Evolutionary conservation across 2,113 vertebrate genomes (phyloP), one percentile per base, ranked within the genome.

Genomic region (Hepsetus odoe): DNA sequence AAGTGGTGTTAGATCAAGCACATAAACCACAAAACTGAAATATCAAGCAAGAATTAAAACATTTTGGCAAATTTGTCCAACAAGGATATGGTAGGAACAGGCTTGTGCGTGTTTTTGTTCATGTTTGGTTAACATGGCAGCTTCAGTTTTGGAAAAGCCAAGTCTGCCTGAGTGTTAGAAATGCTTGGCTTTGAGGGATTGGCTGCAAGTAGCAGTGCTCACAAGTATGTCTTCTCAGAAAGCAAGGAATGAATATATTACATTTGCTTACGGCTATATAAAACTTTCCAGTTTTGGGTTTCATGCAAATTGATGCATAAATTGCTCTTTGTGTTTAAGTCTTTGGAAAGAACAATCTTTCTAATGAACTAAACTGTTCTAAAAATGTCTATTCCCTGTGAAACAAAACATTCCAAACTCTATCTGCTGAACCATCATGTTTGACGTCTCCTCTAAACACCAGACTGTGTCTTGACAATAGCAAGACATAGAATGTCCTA

Each of bases 91-190:
- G 56, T 28, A 28, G 28, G 24, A 59, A 59, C 11, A 3, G 24
- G 9, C 51, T 20, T 26, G 10, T 14, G 24, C 26, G 2, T n/a
- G n/a, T n/a, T 28, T 59, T 59, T 14, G 24, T 30, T 10, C 16
- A 12, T 8, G 56, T 18, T 59, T 8, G 56, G 12, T 59, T 59
- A 59, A 59, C 11, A 26, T 26, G 24, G 26, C 56, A 28, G 56
- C 24, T 59, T 18, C 18, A 24, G 35, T 12, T 10, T 69, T 38
- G 42, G 35, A 67, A 77, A 77, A 46, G 35, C 75, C 30, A 53
- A 69, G 53, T 69, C 24, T 68, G 74, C 30, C 74, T 68, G 74
- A 77, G 71, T 71, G 53, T 68, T 77, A 44, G 55, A 77, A 61
- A 77, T 62, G 55, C 59, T 77, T 61, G 62, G n/a, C 40, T 71